A percentile compares a stretch with the other conserved stretches of the same genome.
phyloP scores from a whole-genome alignment of 2,797 vertebrate species.

The Liparis tanakae region DNA sequence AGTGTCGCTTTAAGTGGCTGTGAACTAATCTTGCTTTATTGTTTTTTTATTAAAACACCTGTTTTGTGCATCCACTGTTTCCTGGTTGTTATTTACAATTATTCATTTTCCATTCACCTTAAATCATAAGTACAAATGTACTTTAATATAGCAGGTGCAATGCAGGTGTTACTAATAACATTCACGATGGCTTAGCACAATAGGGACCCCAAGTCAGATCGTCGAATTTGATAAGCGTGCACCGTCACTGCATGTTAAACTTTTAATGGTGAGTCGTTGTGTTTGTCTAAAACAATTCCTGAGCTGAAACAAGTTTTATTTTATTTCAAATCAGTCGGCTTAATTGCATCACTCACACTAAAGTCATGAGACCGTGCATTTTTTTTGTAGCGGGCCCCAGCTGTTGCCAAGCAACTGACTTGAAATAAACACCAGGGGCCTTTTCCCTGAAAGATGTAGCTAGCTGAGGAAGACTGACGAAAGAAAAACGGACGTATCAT shows the following conservation, averaged over 20 bases:
- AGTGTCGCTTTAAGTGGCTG: no score
- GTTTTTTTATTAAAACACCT: neutral
- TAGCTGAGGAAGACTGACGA: neutral
- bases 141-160: neutral
- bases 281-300: neutral
- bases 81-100: neutral
- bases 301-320: neutral
- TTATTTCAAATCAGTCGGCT: neutral
- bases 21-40: neutral
- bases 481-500: neutral
- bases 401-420: slow-evolving; percentile 70
- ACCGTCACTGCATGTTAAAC: neutral
- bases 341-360: neutral
- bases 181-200: neutral
- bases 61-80: neutral
- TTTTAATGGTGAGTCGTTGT: neutral
- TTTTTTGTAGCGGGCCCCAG: neutral
- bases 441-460: slow-evolving; percentile 7
- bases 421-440: slow-evolving; percentile 40
- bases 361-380: neutral
- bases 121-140: neutral
- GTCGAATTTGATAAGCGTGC: neutral
- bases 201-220: neutral
- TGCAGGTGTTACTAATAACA: neutral
- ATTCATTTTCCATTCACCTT: neutral